Conservation (phyloP, 2,888 invertebrate species). For the Pammene aurita region DNA sequence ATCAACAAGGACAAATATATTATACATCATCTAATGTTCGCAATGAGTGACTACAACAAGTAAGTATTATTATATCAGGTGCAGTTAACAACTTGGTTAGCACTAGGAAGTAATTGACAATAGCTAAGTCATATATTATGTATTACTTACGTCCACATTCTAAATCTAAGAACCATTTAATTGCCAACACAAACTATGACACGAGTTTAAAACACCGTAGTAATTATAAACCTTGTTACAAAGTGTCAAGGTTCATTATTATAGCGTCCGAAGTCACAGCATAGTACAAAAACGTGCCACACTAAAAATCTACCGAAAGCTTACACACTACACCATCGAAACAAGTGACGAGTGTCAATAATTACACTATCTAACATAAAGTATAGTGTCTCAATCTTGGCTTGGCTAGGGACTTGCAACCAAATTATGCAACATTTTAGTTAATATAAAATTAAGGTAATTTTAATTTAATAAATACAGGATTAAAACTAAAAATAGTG, state of each 20-base stretch:
- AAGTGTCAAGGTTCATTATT: too few relatives aligned
- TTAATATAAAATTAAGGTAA: neutral
- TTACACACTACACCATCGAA: constrained; percentile 23
- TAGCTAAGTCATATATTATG: constrained; percentile 46
- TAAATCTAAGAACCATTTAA: constrained; percentile 11
- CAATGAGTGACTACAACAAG: constrained; percentile 78
- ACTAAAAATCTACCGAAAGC: constrained; percentile 26
- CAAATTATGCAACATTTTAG: neutral
- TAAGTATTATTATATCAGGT: constrained; percentile 62
- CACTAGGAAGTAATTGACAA: constrained; percentile 72
- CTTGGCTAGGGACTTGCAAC: constrained; percentile 13
- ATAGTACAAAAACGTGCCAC: constrained; percentile 4
- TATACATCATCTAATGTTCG: constrained; percentile 78
- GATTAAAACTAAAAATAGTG: constrained; percentile 26
- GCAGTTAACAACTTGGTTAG: constrained; percentile 66
- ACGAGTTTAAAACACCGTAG: constrained; percentile 1
- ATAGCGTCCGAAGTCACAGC: neutral
- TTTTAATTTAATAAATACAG: too few relatives aligned
- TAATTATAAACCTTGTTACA: neutral
- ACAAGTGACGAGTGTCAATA: constrained; percentile 26
- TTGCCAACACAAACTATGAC: constrained; percentile 1
- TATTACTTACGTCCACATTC: constrained; percentile 43
- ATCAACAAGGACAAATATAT: constrained; percentile 77
- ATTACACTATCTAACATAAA: constrained; percentile 27
- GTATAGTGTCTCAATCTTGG: constrained; percentile 27